Evolutionary conservation across 1,140 invertebrate genomes (phyloP).

Genomic region (Pinna nobilis): DNA sequence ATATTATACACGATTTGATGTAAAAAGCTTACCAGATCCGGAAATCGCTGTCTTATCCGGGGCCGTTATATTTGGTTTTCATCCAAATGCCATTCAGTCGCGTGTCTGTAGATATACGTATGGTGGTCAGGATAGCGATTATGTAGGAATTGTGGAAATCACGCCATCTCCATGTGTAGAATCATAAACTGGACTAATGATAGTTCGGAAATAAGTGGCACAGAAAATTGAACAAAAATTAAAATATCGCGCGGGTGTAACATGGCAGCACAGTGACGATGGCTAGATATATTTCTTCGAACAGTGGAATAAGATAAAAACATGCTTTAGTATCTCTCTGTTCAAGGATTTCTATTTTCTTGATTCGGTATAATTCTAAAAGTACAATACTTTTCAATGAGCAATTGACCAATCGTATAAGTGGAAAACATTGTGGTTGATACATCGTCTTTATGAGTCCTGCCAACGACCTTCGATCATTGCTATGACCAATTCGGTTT

Average conservation of each 20-base stretch:
- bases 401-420: too few species aligned
- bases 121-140: neutral
- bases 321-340: too few species aligned
- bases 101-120: neutral
- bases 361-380: too few species aligned
- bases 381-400: too few species aligned
- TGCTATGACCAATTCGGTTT: too few species aligned
- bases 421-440: too few species aligned
- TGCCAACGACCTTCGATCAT: too few species aligned
- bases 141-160: neutral
- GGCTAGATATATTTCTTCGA: neutral
- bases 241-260: neutral
- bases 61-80: conserved; percentile 5
- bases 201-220: neutral
- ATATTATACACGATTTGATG: neutral
- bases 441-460: too few species aligned
- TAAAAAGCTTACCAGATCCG: neutral
- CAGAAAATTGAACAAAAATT: neutral
- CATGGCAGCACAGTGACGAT: neutral
- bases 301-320: too few species aligned
- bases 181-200: neutral
- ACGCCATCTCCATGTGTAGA: neutral
- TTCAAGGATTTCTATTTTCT: too few species aligned
- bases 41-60: conserved; percentile 6
- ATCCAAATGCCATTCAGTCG: neutral